Percentiles rank a stretch among this genome's conserved stretches.
These are phyloP conservation scores for Acanthochromis polyacanthus DNA, from an alignment of 2,113 vertebrate species.

Conservation along the genomic window DNA sequence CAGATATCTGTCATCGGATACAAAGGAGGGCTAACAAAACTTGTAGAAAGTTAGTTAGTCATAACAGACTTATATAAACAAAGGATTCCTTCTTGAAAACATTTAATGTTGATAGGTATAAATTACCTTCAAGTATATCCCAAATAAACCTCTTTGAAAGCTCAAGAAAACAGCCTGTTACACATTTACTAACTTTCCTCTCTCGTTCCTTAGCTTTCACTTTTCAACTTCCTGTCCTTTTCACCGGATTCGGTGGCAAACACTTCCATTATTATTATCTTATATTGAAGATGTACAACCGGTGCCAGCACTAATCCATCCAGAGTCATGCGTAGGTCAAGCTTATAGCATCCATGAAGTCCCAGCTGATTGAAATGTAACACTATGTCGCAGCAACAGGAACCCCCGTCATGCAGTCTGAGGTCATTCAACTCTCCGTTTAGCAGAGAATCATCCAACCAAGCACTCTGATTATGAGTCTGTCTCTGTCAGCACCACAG, in stretches of 20 bases:
- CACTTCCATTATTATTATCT: not conserved
- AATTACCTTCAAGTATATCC: no score
- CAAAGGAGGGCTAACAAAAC: no score
- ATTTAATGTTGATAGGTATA: no score
- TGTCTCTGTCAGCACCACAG: constrained; percentile 53
- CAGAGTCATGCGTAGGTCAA: constrained; percentile 32
- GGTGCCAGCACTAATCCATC: constrained; percentile 31
- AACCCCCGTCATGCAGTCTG: constrained; percentile 55
- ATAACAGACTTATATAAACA: no score
- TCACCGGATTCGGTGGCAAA: constrained; percentile 27
- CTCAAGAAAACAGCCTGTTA: not conserved
- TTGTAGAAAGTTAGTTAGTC: no score
- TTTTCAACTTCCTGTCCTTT: constrained; percentile 10
- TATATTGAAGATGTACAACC: constrained; percentile 6
- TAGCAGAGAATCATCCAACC: constrained; percentile 26
- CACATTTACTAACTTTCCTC: not conserved
- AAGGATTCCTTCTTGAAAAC: no score
- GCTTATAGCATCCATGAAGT: not conserved
- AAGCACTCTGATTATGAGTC: constrained; percentile 40
- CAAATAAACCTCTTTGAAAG: not conserved
- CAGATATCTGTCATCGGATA: no score
- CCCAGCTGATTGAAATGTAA: constrained; percentile 16
- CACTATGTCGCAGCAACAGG: constrained; percentile 8
- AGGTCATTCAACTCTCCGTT: constrained; percentile 59
- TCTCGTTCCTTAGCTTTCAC: not conserved